A percentile compares a stretch with the other conserved stretches of the same genome.
Conservation (phyloP, 2,888 invertebrate species). For the Cerastis rubricosa region DNA sequence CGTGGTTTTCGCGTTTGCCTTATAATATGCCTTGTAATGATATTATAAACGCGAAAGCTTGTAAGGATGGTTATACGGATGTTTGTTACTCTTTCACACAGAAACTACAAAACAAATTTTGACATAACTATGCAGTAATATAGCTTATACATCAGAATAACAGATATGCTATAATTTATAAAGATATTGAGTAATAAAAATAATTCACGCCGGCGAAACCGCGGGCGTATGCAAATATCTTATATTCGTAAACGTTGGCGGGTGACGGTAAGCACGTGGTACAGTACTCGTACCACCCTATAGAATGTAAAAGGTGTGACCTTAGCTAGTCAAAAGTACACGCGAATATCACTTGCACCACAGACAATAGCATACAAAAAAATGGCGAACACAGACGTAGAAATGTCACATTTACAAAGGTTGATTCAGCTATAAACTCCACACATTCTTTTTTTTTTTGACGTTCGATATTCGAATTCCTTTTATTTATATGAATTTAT, state of each 20-base stretch:
- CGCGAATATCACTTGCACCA: constrained; percentile 43
- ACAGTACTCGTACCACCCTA: constrained; percentile 1
- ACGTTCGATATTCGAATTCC: constrained; percentile 32
- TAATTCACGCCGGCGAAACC: not conserved
- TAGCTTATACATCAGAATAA: not conserved
- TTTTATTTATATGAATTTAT: constrained; percentile 12
- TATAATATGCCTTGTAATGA: not conserved
- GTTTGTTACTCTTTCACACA: too few relatives aligned
- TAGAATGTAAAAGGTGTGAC: constrained; percentile 62
- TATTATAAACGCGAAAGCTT: not conserved
- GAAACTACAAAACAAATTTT: not conserved
- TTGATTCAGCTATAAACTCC: constrained; percentile 47
- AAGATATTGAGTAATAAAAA: not conserved
- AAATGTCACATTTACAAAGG: constrained; percentile 63
- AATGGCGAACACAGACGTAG: constrained; percentile 44
- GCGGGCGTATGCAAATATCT: not conserved
- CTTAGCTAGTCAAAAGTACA: constrained; percentile 56
- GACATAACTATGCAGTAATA: not conserved
- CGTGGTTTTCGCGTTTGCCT: not conserved
- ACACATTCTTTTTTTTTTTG: constrained; percentile 36
- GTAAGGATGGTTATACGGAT: not conserved
- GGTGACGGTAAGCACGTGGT: constrained; percentile 49
- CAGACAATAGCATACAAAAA: constrained; percentile 38
- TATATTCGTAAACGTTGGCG: constrained; percentile 1
- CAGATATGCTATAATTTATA: not conserved